These are phyloP conservation scores for Ctenochaetus hawaiiensis DNA, from an alignment of 2,797 vertebrate genomes.

Conservation along the genomic window DNA sequence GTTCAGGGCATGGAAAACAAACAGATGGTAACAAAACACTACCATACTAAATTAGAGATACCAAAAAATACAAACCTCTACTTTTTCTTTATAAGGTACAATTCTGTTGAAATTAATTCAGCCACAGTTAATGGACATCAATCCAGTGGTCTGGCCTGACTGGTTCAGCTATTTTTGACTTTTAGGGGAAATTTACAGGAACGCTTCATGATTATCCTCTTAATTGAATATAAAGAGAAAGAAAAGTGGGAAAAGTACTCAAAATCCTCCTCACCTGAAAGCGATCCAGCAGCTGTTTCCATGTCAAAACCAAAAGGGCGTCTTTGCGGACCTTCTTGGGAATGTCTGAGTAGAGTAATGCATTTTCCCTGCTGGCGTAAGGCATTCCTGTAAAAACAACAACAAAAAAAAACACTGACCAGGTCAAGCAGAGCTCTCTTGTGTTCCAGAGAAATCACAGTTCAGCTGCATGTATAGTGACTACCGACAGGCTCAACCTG, in stretches of 20 bases:
- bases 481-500: neutral
- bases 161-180: neutral
- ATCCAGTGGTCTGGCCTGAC: neutral
- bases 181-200: slow-evolving; percentile 23
- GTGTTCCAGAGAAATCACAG: neutral
- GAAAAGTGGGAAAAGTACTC: neutral
- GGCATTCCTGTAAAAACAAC: slow-evolving; percentile 89
- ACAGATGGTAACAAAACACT: slow-evolving; percentile 14
- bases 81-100: neutral
- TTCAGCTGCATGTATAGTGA: neutral
- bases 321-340: slow-evolving; percentile 95
- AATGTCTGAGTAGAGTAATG: slow-evolving; percentile 96
- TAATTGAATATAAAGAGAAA: slow-evolving; percentile 1
- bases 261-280: slow-evolving; percentile 85
- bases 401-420: neutral
- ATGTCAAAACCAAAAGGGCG: slow-evolving; percentile 91
- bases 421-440: no score
- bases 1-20: slow-evolving; percentile 29
- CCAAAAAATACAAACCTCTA: neutral
- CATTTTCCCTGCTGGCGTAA: slow-evolving; percentile 93
- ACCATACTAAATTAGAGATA: neutral
- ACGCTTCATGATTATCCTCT: slow-evolving; percentile 1
- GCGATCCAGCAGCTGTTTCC: slow-evolving; percentile 95
- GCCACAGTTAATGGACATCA: slow-evolving; percentile 4
- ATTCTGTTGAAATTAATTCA: slow-evolving; percentile 6